Evolutionary conservation across 2,888 invertebrate genomes (phyloP), one percentile per base, ranked within the genome.

Genomic region (Acleris holmiana): DNA sequence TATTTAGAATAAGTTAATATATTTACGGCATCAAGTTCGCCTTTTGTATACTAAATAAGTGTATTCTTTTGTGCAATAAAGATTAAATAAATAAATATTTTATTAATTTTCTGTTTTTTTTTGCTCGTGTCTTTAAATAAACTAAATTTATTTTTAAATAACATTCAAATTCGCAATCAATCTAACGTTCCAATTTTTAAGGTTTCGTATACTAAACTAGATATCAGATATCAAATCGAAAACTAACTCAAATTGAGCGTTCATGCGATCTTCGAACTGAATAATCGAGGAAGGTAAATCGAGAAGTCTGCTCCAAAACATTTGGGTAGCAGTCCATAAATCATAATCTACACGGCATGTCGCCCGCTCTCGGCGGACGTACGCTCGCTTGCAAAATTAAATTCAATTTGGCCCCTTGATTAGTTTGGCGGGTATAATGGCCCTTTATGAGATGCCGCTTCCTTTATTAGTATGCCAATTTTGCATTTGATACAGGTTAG

Each of bases 361-460:
- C 73, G 71, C 66, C 57, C 60, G 58, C 58, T 69, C 73, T 70
- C 76, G 61, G 68, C 63, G 76, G 71, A 62, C 69, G 69, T 73
- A 69, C 72, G 78, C 77, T 70, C 79, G 80, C 80, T 71, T 83
- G 84, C 84, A 86, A 88, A 86, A 88, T 88, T 86, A 86, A 86
- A 88, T 88, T 86, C 86, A 88, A 88, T 88, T 88, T 84, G 85
- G 82, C 76, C 79, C 75, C 83, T 86, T 86, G 86, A 88, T 88
- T 88, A 87, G 85, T 85, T 87, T 80, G 76, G 79, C 75, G 78
- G 75, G 71, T 76, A 82, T 84, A 84, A 86, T 83, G 74, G 75
- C 73, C 72, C 73, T 74, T 77, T 80, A 82, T 80, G 77, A 76
- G 77, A 75, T 79, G 81, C 79, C 70, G 69, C 73, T 74, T 64